phyloP scores from a whole-genome alignment of 2,888 invertebrate genomes.

The Thera britannica region DNA sequence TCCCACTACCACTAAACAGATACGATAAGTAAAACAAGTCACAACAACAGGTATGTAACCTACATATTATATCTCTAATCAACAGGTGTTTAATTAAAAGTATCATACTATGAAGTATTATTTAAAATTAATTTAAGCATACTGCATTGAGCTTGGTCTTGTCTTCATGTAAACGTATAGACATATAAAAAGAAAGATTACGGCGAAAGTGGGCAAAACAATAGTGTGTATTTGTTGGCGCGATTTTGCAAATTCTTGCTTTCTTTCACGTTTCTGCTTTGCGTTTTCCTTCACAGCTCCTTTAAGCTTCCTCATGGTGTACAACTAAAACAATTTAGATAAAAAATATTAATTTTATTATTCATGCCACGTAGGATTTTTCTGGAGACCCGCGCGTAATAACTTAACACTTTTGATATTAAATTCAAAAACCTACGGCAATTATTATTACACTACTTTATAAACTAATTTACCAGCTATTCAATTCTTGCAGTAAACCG shows the following conservation, averaged over 20 bases:
- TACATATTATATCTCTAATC: neutral
- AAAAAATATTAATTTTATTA: neutral
- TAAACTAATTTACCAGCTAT: constrained; percentile 15
- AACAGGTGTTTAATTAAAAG: constrained; percentile 11
- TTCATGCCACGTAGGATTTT: constrained; percentile 20
- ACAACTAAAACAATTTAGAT: constrained; percentile 48
- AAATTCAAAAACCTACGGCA: neutral
- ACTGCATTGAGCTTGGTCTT: constrained; percentile 84
- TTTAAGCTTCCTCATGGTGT: constrained; percentile 90
- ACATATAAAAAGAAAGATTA: constrained; percentile 88
- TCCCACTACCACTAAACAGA: no score
- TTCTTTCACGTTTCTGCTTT: constrained; percentile 93
- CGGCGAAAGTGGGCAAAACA: constrained; percentile 89
- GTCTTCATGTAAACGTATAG: constrained; percentile 93
- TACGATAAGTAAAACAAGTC: constrained; percentile 8
- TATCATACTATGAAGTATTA: neutral
- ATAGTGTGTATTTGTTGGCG: constrained; percentile 92
- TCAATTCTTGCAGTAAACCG: neutral
- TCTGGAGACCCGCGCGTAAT: neutral
- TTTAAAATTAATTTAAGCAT: constrained; percentile 56
- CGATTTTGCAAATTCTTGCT: constrained; percentile 92
- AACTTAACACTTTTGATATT: neutral
- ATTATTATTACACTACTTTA: constrained; percentile 8
- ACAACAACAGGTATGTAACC: constrained; percentile 8
- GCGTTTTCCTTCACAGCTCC: constrained; percentile 93